A percentile compares a stretch with the other conserved stretches of the same genome.
phyloP scores from a whole-genome alignment of 2,113 vertebrate species.

The Cairina moschata region DNA sequence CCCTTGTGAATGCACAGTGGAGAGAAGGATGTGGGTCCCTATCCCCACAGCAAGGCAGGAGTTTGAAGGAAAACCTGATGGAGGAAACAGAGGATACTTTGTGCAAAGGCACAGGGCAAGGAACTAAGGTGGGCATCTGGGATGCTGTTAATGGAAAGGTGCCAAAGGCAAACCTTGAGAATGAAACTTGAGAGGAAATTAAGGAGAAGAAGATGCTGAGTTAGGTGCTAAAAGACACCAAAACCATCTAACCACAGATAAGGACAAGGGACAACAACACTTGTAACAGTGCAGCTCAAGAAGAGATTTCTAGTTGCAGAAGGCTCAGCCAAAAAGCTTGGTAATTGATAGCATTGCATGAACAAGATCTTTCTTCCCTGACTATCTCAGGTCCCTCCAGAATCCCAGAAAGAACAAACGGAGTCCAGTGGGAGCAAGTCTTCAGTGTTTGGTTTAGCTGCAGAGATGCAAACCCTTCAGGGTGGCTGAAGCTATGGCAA shows the following conservation, averaged over 20 bases:
- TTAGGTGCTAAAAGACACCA: background rate
- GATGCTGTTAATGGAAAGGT: background rate
- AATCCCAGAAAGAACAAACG: background rate
- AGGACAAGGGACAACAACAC: background rate
- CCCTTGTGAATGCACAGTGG: accelerated
- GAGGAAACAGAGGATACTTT: background rate
- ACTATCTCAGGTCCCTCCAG: background rate
- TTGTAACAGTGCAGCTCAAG: background rate
- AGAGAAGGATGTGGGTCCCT: background rate
- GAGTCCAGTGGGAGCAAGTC: background rate
- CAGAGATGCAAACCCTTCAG: background rate
- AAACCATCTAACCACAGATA: background rate
- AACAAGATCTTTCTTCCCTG: background rate
- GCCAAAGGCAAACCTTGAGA: background rate
- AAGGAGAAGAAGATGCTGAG: background rate
- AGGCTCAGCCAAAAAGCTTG: background rate
- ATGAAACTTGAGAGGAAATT: background rate
- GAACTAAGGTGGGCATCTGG: background rate
- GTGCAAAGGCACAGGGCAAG: background rate
- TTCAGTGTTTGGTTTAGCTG: accelerated
- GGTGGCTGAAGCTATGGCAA: background rate
- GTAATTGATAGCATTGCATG: background rate
- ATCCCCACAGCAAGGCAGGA: background rate
- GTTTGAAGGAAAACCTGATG: background rate
- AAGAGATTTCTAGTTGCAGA: background rate